Evolutionary conservation across 2,113 vertebrate species (phyloP).

Genomic region (Crotalus viridis): DNA sequence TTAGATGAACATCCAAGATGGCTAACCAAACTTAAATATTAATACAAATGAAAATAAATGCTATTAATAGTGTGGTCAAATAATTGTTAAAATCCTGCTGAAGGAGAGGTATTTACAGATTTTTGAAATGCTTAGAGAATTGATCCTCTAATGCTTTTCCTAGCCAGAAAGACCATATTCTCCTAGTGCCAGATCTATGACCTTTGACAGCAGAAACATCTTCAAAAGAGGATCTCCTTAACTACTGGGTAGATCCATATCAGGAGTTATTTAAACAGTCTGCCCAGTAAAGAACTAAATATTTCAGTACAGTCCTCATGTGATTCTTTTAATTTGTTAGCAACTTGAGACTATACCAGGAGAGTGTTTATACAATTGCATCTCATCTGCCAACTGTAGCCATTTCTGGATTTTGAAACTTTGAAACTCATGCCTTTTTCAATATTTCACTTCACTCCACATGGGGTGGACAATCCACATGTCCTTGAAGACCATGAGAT

Average conservation of each 20-base stretch:
- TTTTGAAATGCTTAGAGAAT: background rate
- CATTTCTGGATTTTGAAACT: background rate
- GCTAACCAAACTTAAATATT: background rate
- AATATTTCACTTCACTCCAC: background rate
- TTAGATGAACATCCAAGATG: background rate
- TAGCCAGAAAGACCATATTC: background rate
- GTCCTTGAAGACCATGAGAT: background rate
- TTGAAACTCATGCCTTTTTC: background rate
- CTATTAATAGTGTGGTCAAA: background rate
- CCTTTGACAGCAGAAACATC: background rate
- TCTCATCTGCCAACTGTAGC: background rate
- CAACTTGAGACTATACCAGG: background rate
- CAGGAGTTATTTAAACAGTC: background rate
- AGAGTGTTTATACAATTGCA: background rate
- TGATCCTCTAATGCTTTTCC: background rate
- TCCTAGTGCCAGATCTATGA: background rate
- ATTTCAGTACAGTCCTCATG: background rate
- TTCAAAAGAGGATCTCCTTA: background rate
- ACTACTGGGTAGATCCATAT: background rate
- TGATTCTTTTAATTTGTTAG: background rate
- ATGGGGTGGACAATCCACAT: background rate
- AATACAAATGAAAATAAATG: background rate
- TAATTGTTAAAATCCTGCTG: background rate
- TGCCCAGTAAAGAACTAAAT: background rate
- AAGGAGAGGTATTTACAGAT: background rate